Percentiles rank a stretch among this genome's conserved stretches.
Conservation (phyloP, 2,888 invertebrate genomes). For the Amorpha juglandis region DNA sequence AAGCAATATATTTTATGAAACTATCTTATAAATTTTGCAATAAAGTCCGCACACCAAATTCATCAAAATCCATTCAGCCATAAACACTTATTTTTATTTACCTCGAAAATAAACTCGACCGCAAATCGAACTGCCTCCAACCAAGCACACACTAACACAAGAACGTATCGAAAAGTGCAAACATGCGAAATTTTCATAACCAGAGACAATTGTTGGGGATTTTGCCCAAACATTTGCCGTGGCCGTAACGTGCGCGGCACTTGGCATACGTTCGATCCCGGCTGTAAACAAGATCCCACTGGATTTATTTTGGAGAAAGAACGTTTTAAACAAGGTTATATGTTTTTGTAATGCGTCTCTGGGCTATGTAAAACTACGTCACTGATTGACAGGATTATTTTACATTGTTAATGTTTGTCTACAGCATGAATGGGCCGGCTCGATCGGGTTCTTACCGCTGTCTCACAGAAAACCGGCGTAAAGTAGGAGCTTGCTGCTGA, state of each 20-base stretch:
- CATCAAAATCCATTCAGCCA: no score
- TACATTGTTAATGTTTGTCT: no score
- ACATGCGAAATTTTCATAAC: slow-evolving; percentile 41
- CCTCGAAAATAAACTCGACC: slow-evolving; percentile 36
- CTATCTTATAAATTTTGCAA: no score
- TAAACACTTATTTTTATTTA: slow-evolving; percentile 24
- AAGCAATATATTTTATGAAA: no score
- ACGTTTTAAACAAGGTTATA: slow-evolving; percentile 28
- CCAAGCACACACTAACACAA: slow-evolving; percentile 44
- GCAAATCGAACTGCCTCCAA: slow-evolving; percentile 40
- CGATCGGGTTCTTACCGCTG: no score
- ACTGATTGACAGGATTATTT: not conserved
- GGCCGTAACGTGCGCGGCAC: slow-evolving; percentile 44
- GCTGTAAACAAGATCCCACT: slow-evolving; percentile 33
- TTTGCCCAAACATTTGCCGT: slow-evolving; percentile 11
- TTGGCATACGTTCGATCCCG: slow-evolving; percentile 35
- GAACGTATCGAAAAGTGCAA: slow-evolving; percentile 38
- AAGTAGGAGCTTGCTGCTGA: no score
- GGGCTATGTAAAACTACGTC: not conserved
- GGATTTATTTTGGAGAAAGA: slow-evolving; percentile 45
- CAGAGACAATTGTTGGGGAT: slow-evolving; percentile 30
- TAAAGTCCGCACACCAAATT: no score
- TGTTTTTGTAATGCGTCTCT: not conserved
- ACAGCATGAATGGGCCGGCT: no score
- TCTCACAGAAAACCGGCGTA: no score